phyloP scores from a whole-genome alignment of 2,797 vertebrate species.

The Erpetoichthys calabaricus region DNA sequence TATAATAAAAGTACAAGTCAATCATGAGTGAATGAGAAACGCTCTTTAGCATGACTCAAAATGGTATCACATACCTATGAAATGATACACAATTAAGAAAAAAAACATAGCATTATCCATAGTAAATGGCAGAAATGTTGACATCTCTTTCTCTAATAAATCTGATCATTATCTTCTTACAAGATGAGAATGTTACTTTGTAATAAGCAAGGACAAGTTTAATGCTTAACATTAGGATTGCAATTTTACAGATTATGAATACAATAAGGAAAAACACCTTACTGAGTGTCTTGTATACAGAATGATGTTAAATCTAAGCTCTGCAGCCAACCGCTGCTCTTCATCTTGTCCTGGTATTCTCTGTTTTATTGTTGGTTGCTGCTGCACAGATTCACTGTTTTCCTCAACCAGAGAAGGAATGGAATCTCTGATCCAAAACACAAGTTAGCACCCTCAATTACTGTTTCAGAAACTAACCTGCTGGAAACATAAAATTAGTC shows the following conservation, averaged over 20 bases:
- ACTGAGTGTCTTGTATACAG: too few relatives aligned
- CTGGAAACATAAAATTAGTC: too few relatives aligned
- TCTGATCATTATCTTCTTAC: background rate
- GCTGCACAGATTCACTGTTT: too few relatives aligned
- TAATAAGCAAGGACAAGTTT: background rate
- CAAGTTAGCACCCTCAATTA: too few relatives aligned
- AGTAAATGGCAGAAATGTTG: background rate
- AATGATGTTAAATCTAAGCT: background rate
- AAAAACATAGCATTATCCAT: background rate
- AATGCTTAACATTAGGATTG: constrained; percentile 6
- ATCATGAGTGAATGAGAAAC: too few relatives aligned
- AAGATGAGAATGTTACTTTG: background rate
- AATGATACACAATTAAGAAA: background rate
- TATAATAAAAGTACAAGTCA: too few relatives aligned
- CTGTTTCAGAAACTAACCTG: too few relatives aligned
- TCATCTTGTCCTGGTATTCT: constrained; percentile 10
- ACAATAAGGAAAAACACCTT: too few relatives aligned
- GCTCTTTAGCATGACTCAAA: too few relatives aligned
- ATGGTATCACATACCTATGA: too few relatives aligned
- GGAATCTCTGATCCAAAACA: background rate
- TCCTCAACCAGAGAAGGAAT: background rate
- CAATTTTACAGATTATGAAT: too few relatives aligned
- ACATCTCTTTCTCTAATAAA: background rate
- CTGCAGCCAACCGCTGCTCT: constrained; percentile 11
- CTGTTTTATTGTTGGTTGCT: constrained; percentile 6